These are phyloP conservation scores for Kudoa iwatai DNA, from an alignment of 30 jellyfish, hydroid and myxozoan genomes.

Conservation along the genomic window DNA sequence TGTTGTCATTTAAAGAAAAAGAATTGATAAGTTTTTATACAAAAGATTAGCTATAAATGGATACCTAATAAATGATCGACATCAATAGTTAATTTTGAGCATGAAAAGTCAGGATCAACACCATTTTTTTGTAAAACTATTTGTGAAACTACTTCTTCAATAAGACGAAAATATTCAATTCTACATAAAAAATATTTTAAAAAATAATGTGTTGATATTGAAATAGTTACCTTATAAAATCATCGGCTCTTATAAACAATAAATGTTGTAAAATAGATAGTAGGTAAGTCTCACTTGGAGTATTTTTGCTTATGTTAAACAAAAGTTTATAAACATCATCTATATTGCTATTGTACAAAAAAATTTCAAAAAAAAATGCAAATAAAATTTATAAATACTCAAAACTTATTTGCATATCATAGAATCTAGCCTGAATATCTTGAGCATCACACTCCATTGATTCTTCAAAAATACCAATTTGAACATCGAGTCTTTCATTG, in stretches of 20 bases:
- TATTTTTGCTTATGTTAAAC: slow-evolving; percentile 14
- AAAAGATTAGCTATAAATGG: too few relatives aligned
- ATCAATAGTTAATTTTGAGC: slow-evolving; percentile 22
- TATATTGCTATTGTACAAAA: background rate
- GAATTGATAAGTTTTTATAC: too few relatives aligned
- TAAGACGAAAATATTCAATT: slow-evolving; percentile 36
- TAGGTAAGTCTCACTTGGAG: slow-evolving; percentile 20
- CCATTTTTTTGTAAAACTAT: slow-evolving; percentile 57
- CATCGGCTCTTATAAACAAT: slow-evolving; percentile 46
- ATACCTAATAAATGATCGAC: slow-evolving; percentile 33
- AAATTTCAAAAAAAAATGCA: background rate
- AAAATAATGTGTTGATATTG: background rate
- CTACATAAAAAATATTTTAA: slow-evolving; percentile 2
- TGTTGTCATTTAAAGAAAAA: too few relatives aligned
- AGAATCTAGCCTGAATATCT: slow-evolving; percentile 47
- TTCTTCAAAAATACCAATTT: slow-evolving; percentile 54
- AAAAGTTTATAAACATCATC: slow-evolving; percentile 19
- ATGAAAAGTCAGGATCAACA: slow-evolving; percentile 59
- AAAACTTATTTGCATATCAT: slow-evolving; percentile 37
- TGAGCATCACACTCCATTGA: slow-evolving; percentile 47
- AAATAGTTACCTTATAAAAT: slow-evolving; percentile 13
- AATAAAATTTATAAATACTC: slow-evolving; percentile 10
- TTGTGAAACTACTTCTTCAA: slow-evolving; percentile 56
- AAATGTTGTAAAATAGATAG: slow-evolving; percentile 48
- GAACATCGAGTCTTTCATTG: slow-evolving; percentile 45